Conservation (phyloP, 2,797 vertebrate genomes). For the Anabas testudineus region DNA sequence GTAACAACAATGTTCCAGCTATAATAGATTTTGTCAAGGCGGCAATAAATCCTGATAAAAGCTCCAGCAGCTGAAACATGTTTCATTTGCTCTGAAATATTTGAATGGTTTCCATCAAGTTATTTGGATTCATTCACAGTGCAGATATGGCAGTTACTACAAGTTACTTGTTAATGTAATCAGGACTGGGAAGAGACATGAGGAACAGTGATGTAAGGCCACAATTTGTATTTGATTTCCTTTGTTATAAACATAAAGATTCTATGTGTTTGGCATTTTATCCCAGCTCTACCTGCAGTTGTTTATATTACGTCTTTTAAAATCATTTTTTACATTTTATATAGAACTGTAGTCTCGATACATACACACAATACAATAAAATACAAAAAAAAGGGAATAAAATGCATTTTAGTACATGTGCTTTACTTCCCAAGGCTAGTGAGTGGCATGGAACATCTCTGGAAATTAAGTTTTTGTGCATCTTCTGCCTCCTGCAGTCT, state of each 20-base stretch:
- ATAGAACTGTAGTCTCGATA: too few species aligned
- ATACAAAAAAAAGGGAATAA: too few species aligned
- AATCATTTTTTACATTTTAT: too few species aligned
- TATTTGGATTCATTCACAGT: neutral
- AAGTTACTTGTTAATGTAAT: slow-evolving; percentile 1
- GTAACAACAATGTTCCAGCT: slow-evolving; percentile 9
- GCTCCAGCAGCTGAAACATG: neutral
- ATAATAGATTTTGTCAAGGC: neutral
- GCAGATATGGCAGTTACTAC: neutral
- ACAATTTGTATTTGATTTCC: neutral
- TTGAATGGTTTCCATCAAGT: neutral
- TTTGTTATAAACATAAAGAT: too few species aligned
- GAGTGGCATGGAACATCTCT: neutral
- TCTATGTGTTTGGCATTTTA: too few species aligned
- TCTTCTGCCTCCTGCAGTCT: slow-evolving; percentile 59
- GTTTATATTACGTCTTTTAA: too few species aligned
- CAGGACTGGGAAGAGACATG: neutral
- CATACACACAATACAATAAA: too few species aligned
- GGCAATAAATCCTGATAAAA: neutral
- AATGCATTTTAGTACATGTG: too few species aligned
- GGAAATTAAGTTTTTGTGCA: neutral
- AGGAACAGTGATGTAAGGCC: neutral
- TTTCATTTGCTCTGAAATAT: slow-evolving; percentile 9
- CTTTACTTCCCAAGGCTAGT: too few species aligned
- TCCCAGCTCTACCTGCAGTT: too few species aligned